Conservation (phyloP, 2,797 vertebrate species). For the Vultur gryphus region DNA sequence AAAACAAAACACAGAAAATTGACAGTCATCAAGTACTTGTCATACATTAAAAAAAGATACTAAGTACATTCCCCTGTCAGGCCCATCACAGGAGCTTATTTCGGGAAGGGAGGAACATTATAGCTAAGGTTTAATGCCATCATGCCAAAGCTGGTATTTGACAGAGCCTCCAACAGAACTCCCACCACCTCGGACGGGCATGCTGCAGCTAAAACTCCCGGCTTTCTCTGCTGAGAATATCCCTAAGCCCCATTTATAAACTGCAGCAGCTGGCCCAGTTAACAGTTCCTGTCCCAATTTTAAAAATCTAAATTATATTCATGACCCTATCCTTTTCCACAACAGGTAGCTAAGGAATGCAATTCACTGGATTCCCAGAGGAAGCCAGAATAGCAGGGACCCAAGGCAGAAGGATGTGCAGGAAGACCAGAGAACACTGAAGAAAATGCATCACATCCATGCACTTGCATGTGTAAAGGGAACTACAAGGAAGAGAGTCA, state of each 20-base stretch:
- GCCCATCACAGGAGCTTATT: constrained; percentile 35
- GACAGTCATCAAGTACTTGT: constrained; percentile 21
- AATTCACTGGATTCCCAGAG: background rate
- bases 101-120: background rate
- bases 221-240: background rate
- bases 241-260: constrained; percentile 2
- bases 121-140: constrained; percentile 25
- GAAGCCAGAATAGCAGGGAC: background rate
- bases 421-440: background rate
- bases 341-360: background rate
- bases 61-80: background rate
- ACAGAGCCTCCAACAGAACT: constrained; percentile 37
- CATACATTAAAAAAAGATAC: background rate
- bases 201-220: background rate
- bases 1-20: background rate
- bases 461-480: background rate
- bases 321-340: background rate
- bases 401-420: background rate
- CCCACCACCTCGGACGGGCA: constrained; percentile 7
- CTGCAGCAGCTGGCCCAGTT: background rate
- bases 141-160: constrained; percentile 15
- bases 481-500: background rate
- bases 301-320: background rate
- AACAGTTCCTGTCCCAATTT: background rate
- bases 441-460: background rate